A percentile compares a stretch with the other conserved stretches of the same genome.
phyloP scores from a whole-genome alignment of 2,888 invertebrate genomes.

The Polylopha cassiicola region DNA sequence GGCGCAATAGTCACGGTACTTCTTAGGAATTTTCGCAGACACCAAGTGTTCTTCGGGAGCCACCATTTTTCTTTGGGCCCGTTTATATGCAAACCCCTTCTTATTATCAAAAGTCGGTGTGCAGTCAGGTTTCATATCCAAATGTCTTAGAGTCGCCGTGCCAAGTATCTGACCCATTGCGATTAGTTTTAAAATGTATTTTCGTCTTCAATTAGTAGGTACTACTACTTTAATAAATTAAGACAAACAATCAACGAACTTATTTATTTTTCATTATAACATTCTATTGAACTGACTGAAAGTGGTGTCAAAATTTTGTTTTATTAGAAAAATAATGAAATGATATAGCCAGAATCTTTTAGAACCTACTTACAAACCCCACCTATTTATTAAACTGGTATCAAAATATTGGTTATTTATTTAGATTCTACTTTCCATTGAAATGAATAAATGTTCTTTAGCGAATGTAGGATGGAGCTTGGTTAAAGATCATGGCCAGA shows the following conservation, averaged over 20 bases:
- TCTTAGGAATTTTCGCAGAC: conserved; percentile 82
- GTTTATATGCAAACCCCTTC: conserved; percentile 81
- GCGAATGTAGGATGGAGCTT: too few species aligned
- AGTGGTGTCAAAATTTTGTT: too few species aligned
- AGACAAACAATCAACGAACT: too few species aligned
- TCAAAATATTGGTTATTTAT: not conserved
- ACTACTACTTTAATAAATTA: too few species aligned
- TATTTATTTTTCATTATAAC: too few species aligned
- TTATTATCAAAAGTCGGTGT: conserved; percentile 81
- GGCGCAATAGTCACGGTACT: conserved; percentile 89
- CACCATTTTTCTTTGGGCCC: conserved; percentile 83
- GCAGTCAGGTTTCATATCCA: conserved; percentile 47
- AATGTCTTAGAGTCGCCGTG: conserved; percentile 33
- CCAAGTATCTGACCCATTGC: conserved; percentile 54
- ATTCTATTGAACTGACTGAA: too few species aligned
- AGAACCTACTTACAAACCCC: too few species aligned
- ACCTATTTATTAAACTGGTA: not conserved
- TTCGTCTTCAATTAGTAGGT: too few species aligned
- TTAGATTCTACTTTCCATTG: not conserved
- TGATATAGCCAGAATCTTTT: too few species aligned
- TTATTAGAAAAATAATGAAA: too few species aligned
- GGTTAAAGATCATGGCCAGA: too few species aligned
- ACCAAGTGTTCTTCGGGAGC: conserved; percentile 84
- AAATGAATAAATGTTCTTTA: not conserved
- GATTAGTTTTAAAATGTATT: not conserved